Conservation (phyloP, 2,888 invertebrate genomes). For the Pseudococcus viburni region DNA sequence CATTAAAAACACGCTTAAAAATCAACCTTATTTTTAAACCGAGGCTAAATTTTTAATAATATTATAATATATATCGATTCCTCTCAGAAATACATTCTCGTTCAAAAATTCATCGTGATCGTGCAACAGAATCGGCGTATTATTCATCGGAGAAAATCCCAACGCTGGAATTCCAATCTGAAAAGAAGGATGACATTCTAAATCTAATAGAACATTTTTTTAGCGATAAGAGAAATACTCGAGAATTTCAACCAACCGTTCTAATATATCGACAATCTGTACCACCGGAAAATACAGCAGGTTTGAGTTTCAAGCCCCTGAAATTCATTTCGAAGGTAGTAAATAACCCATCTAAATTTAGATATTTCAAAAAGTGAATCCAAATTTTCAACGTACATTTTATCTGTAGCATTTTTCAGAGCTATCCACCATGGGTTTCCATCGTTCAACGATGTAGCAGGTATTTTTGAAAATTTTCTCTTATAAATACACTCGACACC, state of each 20-base stretch:
- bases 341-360: not conserved
- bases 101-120: constrained; percentile 92
- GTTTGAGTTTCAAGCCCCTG: constrained; percentile 79
- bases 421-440: constrained; percentile 82
- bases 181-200: constrained; percentile 67
- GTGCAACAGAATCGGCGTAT: constrained; percentile 88
- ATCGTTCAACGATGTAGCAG: constrained; percentile 76
- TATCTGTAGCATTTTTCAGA: constrained; percentile 77
- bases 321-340: constrained; percentile 68
- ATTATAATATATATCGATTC: constrained; percentile 85
- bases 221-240: not conserved
- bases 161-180: constrained; percentile 85
- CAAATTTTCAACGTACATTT: constrained; percentile 73
- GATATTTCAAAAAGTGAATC: not conserved
- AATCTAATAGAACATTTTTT: not conserved
- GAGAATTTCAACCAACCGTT: constrained; percentile 71
- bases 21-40: constrained; percentile 69
- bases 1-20: too few species aligned
- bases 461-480: constrained; percentile 69
- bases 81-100: constrained; percentile 83
- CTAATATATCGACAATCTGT: constrained; percentile 92
- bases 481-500: constrained; percentile 80
- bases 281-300: constrained; percentile 88
- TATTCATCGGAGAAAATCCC: constrained; percentile 92
- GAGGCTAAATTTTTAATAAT: constrained; percentile 80